Base-by-base conservation (phyloP, 2,888 invertebrate genomes). In the Dasypogon diadema region DNA sequence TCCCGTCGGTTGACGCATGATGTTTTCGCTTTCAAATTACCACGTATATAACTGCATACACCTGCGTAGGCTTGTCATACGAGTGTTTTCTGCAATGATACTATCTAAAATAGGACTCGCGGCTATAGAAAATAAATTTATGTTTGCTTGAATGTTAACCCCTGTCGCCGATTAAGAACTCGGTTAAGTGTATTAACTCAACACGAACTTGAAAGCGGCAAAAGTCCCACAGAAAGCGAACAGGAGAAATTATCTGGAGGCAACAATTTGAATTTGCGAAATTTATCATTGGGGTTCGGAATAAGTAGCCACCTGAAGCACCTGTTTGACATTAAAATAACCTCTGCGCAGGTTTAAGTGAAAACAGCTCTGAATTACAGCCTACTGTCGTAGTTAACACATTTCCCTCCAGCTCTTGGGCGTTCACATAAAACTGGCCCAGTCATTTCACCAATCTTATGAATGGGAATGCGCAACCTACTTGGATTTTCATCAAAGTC, bases 301-400 rank as follows among this genome's bases (percentile, higher is more conserved):
- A 16, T 48, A 48, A 48, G 48, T 48, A 48, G 48, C 48, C 4
- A 48, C 48, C 48, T 48, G 48, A 48, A 3, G 48, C 48, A 48
- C 48, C 48, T 48, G 48, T 48, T 48, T 48, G 48, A 48, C 48
- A 48, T 48, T 48, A 4, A 48, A 16, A 16, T 48, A 48, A 48
- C 48, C 48, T 48, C 48, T 48, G 16, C 16, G 12, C 6, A 48
- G 48, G 12, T 48, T 48, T 48, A 48, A 48, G 48, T 48, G 48
- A 48, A 48, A 48, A 48, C 48, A 12, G 48, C 48, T 48, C 48
- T 48, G n/a, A 48, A 48, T 48, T 48, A 16, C 48, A 8, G 48
- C 16, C 48, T 48, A 14, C n/a, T 16, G 12, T 12, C 4, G 48
- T 48, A 14, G 48, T 48, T 6, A 37, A 10, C 37, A 8, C 37